phyloP scores from a whole-genome alignment of 2,113 vertebrate genomes.

The Forbesichthys papilliferus region DNA sequence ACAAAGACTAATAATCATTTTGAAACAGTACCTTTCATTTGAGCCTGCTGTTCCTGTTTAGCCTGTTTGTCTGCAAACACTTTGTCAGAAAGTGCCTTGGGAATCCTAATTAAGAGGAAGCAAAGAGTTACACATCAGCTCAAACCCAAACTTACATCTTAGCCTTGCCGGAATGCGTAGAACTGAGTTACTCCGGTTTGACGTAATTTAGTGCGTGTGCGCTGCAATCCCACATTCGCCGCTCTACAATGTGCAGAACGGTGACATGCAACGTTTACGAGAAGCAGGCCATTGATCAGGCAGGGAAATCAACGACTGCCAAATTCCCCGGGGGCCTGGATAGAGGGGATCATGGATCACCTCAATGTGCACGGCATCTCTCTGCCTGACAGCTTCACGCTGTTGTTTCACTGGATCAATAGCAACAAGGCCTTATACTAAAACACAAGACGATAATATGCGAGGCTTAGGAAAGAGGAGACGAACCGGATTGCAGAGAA shows the following conservation, averaged over 20 bases:
- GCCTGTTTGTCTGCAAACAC: constrained; percentile 75
- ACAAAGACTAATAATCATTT: no score
- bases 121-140: constrained; percentile 20
- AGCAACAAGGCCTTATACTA: not conserved
- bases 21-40: constrained; percentile 74
- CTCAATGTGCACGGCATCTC: constrained; percentile 31
- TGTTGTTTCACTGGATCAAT: constrained; percentile 18
- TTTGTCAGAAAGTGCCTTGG: constrained; percentile 85
- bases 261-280: constrained; percentile 17
- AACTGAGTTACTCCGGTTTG: constrained; percentile 3
- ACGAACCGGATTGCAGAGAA: constrained; percentile 92
- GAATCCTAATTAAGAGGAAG: constrained; percentile 80
- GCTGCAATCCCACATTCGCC: constrained; percentile 15
- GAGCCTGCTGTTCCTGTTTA: constrained; percentile 63
- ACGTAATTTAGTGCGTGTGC: constrained; percentile 16
- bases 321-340: constrained; percentile 8
- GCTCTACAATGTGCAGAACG: constrained; percentile 27
- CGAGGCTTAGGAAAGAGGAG: constrained; percentile 18
- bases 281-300: constrained; percentile 22
- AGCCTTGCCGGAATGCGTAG: constrained; percentile 12
- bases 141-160: constrained; percentile 25
- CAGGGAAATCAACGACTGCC: constrained; percentile 22
- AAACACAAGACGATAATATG: constrained; percentile 4
- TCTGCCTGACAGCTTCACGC: constrained; percentile 26
- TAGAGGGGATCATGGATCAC: constrained; percentile 22